Conservation (phyloP, 2,797 vertebrate species). For the Crenuchus spilurus region DNA sequence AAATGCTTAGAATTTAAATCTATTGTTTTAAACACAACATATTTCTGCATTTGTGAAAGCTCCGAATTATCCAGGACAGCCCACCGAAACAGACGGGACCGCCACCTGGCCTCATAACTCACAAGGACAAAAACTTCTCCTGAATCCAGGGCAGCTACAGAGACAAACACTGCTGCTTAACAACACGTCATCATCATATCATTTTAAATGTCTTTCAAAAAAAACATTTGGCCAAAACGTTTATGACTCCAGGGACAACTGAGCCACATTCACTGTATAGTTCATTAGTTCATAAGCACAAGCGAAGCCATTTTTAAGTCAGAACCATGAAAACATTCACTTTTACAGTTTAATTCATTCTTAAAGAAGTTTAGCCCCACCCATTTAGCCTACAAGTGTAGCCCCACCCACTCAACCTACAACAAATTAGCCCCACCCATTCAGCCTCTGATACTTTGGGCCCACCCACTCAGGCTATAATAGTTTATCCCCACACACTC, state of each 20-base stretch:
- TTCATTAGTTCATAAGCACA: no score
- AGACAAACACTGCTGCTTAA: not conserved
- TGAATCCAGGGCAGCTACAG: slow-evolving; percentile 5
- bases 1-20: not conserved
- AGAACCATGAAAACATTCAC: no score
- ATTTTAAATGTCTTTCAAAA: not conserved
- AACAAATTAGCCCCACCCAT: not conserved
- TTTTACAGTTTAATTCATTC: no score
- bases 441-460: no score
- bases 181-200: not conserved
- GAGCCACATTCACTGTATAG: no score
- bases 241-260: no score
- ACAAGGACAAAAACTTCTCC: slow-evolving; percentile 47
- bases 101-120: slow-evolving; percentile 64
- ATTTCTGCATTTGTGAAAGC: not conserved
- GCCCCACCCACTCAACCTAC: not conserved
- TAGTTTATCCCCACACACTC: not conserved
- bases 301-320: no score
- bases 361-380: no score
- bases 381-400: not conserved
- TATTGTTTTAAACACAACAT: not conserved
- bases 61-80: not conserved
- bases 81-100: slow-evolving; percentile 56
- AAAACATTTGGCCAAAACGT: not conserved
- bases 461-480: not conserved